Base-by-base conservation (phyloP, 1,140 invertebrate genomes). In the Anadara kagoshimensis region DNA sequence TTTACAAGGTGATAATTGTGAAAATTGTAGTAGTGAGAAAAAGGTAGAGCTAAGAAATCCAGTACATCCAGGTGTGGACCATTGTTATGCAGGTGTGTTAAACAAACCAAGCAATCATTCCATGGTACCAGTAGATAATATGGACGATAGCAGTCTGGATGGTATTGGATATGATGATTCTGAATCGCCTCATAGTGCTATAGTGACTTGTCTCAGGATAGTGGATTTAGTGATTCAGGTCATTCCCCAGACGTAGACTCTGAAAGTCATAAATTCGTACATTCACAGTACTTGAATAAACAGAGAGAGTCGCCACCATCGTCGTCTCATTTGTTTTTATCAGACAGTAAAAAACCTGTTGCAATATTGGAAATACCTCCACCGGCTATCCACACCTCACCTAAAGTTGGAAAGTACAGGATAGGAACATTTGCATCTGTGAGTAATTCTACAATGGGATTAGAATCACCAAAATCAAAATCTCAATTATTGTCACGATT, bases 351-450 rank as follows among this genome's bases (percentile, higher is more conserved):
- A 36, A 36, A 36, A 36, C 29, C 29, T 36, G 29, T 36, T 36
- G 29, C 29, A 36, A 36, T 36, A 36, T 36, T 36, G 29, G 29
- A 36, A 36, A 36, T 36, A 36, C 29, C 56, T 20, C 56, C 64
- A 22, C 36, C 36, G 3, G 36, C 45, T 11, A 63, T 63, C 41
- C 49, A 69, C 24, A 65, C 74, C 20, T 77, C 76, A 26, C 79
- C 80, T 43, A 86, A 83, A 77, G 73, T 76, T 72, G 85, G 85
- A 16, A 84, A 82, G 59, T 85, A 83, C 62, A 76, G 69, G 49
- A 86, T 86, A 70, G 85, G 85, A 66, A 84, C 80, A 53, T 86
- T 83, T 78, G 85, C 80, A 44, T 85, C 83, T 26, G 82, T 86
- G 29, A 84, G 84, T 70, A 81, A 79, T 67, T 79, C 68, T 43